Conservation (phyloP, 1,140 invertebrate genomes). For the Heliconius himera region DNA sequence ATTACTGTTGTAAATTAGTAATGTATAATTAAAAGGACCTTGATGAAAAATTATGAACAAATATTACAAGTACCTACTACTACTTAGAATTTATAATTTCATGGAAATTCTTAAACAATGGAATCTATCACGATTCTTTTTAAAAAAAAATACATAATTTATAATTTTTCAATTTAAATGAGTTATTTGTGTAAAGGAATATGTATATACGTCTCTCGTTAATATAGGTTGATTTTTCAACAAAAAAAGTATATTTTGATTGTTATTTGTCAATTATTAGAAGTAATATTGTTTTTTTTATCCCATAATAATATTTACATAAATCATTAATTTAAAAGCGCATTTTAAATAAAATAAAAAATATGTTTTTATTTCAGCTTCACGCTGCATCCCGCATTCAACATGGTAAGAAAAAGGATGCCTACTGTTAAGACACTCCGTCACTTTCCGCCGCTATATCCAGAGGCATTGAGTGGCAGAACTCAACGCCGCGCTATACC, state of each 20-base stretch:
- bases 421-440: too few species aligned
- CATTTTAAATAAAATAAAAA: too few species aligned
- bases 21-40: not conserved
- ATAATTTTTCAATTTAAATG: not conserved
- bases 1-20: not conserved
- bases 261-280: not conserved
- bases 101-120: constrained; percentile 3
- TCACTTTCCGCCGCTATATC: too few species aligned
- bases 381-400: not conserved
- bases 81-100: not conserved
- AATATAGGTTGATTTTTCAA: not conserved
- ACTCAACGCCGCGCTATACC: too few species aligned
- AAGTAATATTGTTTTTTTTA: too few species aligned
- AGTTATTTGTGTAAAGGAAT: not conserved
- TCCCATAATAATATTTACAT: too few species aligned
- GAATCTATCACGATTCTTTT: not conserved
- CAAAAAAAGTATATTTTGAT: not conserved
- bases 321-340: too few species aligned
- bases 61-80: not conserved
- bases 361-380: too few species aligned
- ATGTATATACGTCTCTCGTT: too few species aligned
- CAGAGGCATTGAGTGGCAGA: too few species aligned
- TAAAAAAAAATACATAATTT: not conserved
- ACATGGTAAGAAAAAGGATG: not conserved
- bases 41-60: constrained; percentile 1